Evolutionary conservation across 1,140 invertebrate species (phyloP), one percentile per base, ranked within the genome.

Genomic region (Drosophila bipectinata): DNA sequence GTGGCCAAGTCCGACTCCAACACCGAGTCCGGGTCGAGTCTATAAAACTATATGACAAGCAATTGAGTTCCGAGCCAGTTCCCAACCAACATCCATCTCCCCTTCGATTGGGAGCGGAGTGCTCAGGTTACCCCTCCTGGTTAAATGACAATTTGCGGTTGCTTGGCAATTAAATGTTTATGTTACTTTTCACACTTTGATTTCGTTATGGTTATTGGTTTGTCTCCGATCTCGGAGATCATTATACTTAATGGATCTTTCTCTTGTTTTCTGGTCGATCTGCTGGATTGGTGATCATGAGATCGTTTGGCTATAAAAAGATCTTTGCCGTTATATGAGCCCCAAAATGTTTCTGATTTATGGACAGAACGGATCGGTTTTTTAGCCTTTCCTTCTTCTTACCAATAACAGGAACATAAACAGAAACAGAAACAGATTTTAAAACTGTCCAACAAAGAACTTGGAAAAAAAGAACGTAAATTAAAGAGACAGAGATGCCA

Each of bases 121-220:
- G 53, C 67, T 69, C 64, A 24, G 58, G 62, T 68, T 67, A 68
- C 64, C 39, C 64, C 57, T n/a, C 37, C 53, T 55, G 41, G 41
- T 44, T 79, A 80, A 75, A 83, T 73, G 72, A 71, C 59, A 63
- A 69, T 69, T 69, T 69, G 67, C 34, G 67, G 45, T 58, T 56
- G 62, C 60, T 58, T 48, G 79, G 79, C 71, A 83, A 74, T 83
- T 82, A 82, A 82, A 83, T 71, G 45, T 82, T 82, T 82, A 82
- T 83, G 71, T 62, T 49, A 55, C 57, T 82, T 79, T 79, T 82
- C 75, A 84, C 79, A 82, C 79, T 62, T 78, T 62, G 79, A 64
- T 72, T 80, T 64, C 62, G 64, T 71, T 75, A 72, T 81, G 74
- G 78, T 68, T 56, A 69, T 69, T 56, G 51, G 44, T 26, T 37